Percentiles rank a stretch among this genome's conserved stretches.
Evolutionary conservation across 2,797 vertebrate species (phyloP).

Genomic region (Borostomias antarcticus): DNA sequence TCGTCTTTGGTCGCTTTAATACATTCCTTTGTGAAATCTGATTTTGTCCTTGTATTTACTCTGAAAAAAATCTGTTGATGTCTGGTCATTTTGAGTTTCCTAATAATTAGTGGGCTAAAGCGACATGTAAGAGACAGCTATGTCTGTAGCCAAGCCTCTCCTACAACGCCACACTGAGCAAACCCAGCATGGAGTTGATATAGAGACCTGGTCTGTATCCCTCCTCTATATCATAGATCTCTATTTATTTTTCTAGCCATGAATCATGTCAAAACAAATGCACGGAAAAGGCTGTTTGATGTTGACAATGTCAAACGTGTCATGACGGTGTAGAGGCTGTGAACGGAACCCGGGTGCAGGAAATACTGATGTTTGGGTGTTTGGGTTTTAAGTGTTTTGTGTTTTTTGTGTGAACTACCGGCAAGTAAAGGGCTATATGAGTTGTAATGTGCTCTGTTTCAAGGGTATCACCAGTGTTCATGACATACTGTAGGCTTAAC

Average conservation of each 20-base stretch:
- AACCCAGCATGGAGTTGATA: too few species aligned
- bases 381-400: constrained; percentile 1
- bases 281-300: constrained; percentile 1
- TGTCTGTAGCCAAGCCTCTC: too few species aligned
- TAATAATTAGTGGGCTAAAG: not conserved
- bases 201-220: too few species aligned
- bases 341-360: too few species aligned
- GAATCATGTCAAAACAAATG: too few species aligned
- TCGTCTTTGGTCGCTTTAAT: not conserved
- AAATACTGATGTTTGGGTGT: not conserved
- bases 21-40: not conserved
- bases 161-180: too few species aligned
- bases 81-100: not conserved
- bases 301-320: not conserved
- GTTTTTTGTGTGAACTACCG: not conserved
- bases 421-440: not conserved
- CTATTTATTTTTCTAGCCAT: too few species aligned
- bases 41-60: not conserved
- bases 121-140: too few species aligned
- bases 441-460: constrained; percentile 60
- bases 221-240: too few species aligned
- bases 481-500: constrained; percentile 8
- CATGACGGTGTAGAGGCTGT: not conserved
- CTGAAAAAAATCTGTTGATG: not conserved
- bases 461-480: constrained; percentile 60